A percentile compares a stretch with the other conserved stretches of the same genome.
These are phyloP conservation scores for Pelvicachromis taeniatus DNA, from an alignment of 2,113 vertebrate species.

Conservation along the genomic window DNA sequence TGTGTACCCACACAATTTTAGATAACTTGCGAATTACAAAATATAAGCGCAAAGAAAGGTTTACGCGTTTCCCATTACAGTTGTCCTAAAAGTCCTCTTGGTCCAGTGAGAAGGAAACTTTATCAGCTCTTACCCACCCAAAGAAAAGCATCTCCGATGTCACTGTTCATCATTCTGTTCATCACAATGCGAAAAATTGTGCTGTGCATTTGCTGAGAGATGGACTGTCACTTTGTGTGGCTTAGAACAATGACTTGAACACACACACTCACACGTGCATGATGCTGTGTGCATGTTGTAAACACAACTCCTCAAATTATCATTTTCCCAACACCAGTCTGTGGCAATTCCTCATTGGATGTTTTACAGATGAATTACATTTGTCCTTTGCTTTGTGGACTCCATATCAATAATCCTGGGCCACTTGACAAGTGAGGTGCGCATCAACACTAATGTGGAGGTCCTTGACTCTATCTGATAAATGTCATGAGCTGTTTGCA, in stretches of 20 bases:
- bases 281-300: background rate
- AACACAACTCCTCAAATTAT: background rate
- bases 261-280: background rate
- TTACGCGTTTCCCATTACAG: background rate
- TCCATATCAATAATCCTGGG: slow-evolving; percentile 50
- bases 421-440: slow-evolving; percentile 40
- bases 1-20: background rate
- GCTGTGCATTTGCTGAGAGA: background rate
- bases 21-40: background rate
- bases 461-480: slow-evolving; percentile 59
- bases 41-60: background rate
- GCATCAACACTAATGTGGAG: slow-evolving; percentile 42
- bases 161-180: slow-evolving; percentile 12
- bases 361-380: background rate
- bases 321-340: background rate
- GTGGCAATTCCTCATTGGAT: background rate
- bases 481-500: slow-evolving; percentile 61
- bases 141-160: background rate
- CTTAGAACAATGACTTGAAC: background rate
- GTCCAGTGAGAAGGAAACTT: background rate
- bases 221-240: slow-evolving; percentile 6
- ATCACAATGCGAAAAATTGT: slow-evolving; percentile 4
- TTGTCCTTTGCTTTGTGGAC: slow-evolving; percentile 19
- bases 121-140: background rate
- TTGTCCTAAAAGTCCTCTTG: background rate